Conservation (phyloP, 2,888 invertebrate genomes). For the Nycteola revayana region DNA sequence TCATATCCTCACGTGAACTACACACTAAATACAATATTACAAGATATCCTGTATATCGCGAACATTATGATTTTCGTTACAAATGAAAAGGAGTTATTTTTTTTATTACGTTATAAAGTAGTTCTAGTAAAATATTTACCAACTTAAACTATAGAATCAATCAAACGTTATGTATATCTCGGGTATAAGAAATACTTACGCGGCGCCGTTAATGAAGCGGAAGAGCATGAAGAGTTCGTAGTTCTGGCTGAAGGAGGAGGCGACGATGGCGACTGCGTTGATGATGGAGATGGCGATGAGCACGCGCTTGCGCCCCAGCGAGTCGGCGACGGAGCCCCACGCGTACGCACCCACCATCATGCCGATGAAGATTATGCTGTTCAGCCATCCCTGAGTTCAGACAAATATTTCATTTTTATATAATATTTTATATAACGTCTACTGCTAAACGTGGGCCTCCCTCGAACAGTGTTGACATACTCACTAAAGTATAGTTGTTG, state of each 20-base stretch:
- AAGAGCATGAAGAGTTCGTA: slow-evolving; percentile 94
- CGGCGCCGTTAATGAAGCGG: slow-evolving; percentile 95
- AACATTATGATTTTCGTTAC: too few relatives aligned
- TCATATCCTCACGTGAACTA: slow-evolving; percentile 21
- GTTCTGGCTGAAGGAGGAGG: slow-evolving; percentile 94
- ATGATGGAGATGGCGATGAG: slow-evolving; percentile 94
- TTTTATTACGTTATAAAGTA: too few relatives aligned
- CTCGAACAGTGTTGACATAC: too few relatives aligned
- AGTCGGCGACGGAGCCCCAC: slow-evolving; percentile 96
- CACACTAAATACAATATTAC: slow-evolving; percentile 10
- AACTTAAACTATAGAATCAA: too few relatives aligned
- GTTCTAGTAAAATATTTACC: too few relatives aligned
- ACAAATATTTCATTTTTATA: too few relatives aligned
- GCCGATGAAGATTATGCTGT: slow-evolving; percentile 91
- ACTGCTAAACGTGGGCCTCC: too few relatives aligned
- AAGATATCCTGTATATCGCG: slow-evolving; percentile 20
- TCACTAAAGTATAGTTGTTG: too few relatives aligned
- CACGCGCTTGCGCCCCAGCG: slow-evolving; percentile 92
- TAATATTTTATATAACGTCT: too few relatives aligned
- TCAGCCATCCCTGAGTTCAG: slow-evolving; percentile 87
- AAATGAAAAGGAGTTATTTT: too few relatives aligned
- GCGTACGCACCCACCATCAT: slow-evolving; percentile 98
- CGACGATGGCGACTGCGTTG: slow-evolving; percentile 94
- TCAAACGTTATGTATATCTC: too few relatives aligned
- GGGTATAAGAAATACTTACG: slow-evolving; percentile 89